A percentile compares a stretch with the other conserved stretches of the same genome.
These are phyloP conservation scores for Noctuana brunneofusca DNA, from an alignment of 2,888 invertebrate species.

Conservation along the genomic window DNA sequence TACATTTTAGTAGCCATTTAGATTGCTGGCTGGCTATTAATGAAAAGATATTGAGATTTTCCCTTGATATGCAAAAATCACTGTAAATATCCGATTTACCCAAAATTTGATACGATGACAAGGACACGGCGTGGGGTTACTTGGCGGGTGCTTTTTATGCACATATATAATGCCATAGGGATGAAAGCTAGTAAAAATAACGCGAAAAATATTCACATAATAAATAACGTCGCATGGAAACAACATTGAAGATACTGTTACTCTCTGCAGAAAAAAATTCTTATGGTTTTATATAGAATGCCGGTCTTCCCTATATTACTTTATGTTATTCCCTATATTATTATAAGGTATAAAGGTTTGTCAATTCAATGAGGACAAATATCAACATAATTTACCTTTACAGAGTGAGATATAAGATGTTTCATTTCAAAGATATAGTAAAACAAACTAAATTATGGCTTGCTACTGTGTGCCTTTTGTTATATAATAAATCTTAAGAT, in stretches of 20 bases:
- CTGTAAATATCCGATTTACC: slow-evolving; percentile 7
- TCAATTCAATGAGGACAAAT: too few relatives aligned
- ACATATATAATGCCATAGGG: slow-evolving; percentile 18
- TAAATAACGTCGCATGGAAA: background rate
- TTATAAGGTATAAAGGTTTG: too few relatives aligned
- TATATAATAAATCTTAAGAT: too few relatives aligned
- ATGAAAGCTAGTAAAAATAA: slow-evolving; percentile 10
- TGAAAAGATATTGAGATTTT: too few relatives aligned
- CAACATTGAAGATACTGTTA: background rate
- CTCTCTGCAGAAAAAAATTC: background rate
- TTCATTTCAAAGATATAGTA: too few relatives aligned
- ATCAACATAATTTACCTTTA: too few relatives aligned
- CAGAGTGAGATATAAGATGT: too few relatives aligned
- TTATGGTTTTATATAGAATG: background rate
- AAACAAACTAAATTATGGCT: too few relatives aligned
- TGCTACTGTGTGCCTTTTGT: too few relatives aligned
- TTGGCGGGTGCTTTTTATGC: slow-evolving; percentile 15
- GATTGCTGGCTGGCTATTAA: background rate
- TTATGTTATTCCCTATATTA: too few relatives aligned
- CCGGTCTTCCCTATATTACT: too few relatives aligned
- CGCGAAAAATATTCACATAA: slow-evolving; percentile 14
- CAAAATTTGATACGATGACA: slow-evolving; percentile 14
- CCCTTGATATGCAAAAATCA: slow-evolving; percentile 7
- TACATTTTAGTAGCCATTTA: background rate
- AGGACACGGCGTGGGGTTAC: background rate